These are phyloP conservation scores for Microctonus hyperodae DNA, from an alignment of 2,888 invertebrate species.

Conservation along the genomic window DNA sequence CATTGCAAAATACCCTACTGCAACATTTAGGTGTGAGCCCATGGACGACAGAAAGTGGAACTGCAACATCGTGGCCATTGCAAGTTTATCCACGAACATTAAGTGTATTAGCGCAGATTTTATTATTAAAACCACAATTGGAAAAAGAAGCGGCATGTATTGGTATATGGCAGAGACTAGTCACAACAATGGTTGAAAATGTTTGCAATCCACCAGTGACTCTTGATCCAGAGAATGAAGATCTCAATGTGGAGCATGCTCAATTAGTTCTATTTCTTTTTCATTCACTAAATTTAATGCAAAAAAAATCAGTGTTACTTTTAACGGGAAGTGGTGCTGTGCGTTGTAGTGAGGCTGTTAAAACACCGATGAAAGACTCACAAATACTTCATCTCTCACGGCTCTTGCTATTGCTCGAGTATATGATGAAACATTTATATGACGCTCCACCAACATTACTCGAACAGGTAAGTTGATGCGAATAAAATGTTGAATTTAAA, in stretches of 20 bases:
- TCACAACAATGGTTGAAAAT: conserved; percentile 88
- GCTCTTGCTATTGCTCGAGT: conserved; percentile 87
- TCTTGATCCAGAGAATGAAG: conserved; percentile 79
- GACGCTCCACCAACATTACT: conserved; percentile 87
- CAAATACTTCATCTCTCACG: conserved; percentile 86
- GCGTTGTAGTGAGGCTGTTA: conserved; percentile 72
- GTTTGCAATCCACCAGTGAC: conserved; percentile 73
- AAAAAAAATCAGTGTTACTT: conserved; percentile 92
- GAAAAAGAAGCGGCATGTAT: conserved; percentile 91
- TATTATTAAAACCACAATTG: conserved; percentile 80
- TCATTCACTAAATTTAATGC: conserved; percentile 94
- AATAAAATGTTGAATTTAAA: background rate
- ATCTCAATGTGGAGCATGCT: conserved; percentile 95
- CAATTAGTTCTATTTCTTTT: conserved; percentile 92
- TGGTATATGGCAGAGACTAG: conserved; percentile 89
- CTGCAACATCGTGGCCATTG: conserved; percentile 73
- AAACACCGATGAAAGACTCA: conserved; percentile 68
- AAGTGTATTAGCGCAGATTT: conserved; percentile 82
- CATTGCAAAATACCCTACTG: conserved; percentile 75
- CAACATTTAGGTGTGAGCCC: conserved; percentile 79
- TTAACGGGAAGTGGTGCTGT: conserved; percentile 80
- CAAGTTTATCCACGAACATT: conserved; percentile 80
- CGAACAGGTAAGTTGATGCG: conserved; percentile 73
- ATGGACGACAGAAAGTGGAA: conserved; percentile 70
- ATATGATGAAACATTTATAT: conserved; percentile 93